These are phyloP conservation scores for Cabera pusaria DNA, from an alignment of 2,888 invertebrate species.

Conservation along the genomic window DNA sequence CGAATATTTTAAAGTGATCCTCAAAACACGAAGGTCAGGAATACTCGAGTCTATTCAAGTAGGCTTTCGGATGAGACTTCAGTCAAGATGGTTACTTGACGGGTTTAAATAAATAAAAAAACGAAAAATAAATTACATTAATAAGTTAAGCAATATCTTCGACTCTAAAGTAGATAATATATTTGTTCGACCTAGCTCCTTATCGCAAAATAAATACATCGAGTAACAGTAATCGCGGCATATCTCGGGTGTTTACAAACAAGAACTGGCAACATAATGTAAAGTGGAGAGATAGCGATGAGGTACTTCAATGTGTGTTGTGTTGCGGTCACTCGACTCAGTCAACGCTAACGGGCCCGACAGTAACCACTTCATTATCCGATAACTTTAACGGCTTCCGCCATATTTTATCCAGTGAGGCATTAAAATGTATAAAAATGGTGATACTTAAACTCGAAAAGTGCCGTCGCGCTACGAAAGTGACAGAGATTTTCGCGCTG, in stretches of 20 bases:
- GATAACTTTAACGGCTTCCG: slow-evolving; percentile 32
- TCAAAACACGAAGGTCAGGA: slow-evolving; percentile 5
- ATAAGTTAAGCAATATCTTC: no score
- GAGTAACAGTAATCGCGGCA: slow-evolving; percentile 26
- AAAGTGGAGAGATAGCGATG: slow-evolving; percentile 24
- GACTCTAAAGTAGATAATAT: no score
- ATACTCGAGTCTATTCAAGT: slow-evolving; percentile 1
- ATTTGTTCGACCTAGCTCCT: slow-evolving; percentile 7
- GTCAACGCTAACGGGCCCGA: slow-evolving; percentile 37
- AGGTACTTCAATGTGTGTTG: slow-evolving; percentile 25
- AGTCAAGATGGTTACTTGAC: not conserved
- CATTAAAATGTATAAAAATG: slow-evolving; percentile 78
- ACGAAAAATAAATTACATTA: no score
- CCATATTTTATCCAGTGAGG: slow-evolving; percentile 26
- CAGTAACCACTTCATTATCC: slow-evolving; percentile 30
- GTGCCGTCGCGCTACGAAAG: slow-evolving; percentile 62
- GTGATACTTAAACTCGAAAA: slow-evolving; percentile 63
- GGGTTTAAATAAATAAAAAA: not conserved
- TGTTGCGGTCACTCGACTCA: slow-evolving; percentile 23
- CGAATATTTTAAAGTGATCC: slow-evolving; percentile 2
- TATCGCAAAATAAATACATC: slow-evolving; percentile 7
- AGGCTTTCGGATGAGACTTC: not conserved
- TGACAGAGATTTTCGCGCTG: slow-evolving; percentile 63
- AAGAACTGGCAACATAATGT: slow-evolving; percentile 24
- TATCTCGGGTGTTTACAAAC: slow-evolving; percentile 36